Base-by-base conservation (phyloP, 1,140 invertebrate species). In the Dinothrombium tinctorium region DNA sequence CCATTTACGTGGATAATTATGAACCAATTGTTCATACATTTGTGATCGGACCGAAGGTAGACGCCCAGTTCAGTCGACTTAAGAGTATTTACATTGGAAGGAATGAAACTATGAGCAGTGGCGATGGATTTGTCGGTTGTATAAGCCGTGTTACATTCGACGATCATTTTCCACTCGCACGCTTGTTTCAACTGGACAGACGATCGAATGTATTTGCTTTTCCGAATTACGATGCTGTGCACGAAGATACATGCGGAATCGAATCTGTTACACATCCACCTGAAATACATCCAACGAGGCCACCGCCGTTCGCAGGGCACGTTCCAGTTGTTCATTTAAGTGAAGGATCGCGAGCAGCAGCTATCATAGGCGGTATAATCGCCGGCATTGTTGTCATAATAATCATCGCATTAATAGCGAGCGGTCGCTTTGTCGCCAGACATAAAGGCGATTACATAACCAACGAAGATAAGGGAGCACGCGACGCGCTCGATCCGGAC, bases 31-130 rank as follows among this genome's bases (percentile, higher is more conserved):
- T 80, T 47, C 76, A 70, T 51, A 55, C 71, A 39, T 86, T 84
- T 53, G 70, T 78, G 51, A 79, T 89, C 7, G 82, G 84, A 56
- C 71, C 71, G 0, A 83, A 77, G 0, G 82, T 83, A 1, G 89
- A 95, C 63, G 86, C 83, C 3, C 84, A 94, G 57, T 86, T 95
- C 56, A 89, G 95, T 57, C 86, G 89, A 56, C 83, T 94, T 33
- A 79, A 89, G 58, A 89, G 86, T 58, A 74, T 95, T 67, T 95
- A 92, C 58, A 79, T 95, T 47, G 90, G 89, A 1, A 72, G 72
- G 49, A 95, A 95, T 60, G 53, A 83, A 53, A 72, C 73, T 0
- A 86, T 87, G 76, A 64, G 62, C 12, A 79, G 83, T 52, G 84
- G 83, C 1, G 51, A 54, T 35, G 64, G 64, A 4, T 96, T 95